phyloP scores from a whole-genome alignment of 1,140 invertebrate species.

The Heterodera schachtii region DNA sequence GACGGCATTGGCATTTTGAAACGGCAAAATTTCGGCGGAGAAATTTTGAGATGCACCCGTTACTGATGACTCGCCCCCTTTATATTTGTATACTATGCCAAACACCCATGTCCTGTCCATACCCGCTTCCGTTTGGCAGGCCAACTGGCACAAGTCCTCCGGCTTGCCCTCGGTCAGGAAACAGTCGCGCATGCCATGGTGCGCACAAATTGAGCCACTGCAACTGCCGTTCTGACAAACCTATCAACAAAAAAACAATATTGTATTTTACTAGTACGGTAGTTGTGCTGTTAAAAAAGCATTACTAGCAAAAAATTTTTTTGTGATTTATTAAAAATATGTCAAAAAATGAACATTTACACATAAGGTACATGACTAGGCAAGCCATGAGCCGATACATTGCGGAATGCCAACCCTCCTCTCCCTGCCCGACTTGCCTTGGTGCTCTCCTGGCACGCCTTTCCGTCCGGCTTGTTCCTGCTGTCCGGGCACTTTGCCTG shows the following conservation, averaged over 20 bases:
- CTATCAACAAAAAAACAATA: background rate
- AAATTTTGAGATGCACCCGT: background rate
- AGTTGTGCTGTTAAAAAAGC: too few species aligned
- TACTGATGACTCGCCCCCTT: too few species aligned
- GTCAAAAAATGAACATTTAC: too few species aligned
- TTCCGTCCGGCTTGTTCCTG: slow-evolving; percentile 77
- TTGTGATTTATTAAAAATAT: too few species aligned
- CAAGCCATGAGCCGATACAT: too few species aligned
- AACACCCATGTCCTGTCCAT: background rate
- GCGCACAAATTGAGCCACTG: slow-evolving; percentile 88
- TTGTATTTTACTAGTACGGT: too few species aligned
- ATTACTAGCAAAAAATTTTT: too few species aligned
- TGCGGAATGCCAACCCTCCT: too few species aligned
- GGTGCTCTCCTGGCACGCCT: slow-evolving; percentile 69
- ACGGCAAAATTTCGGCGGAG: too few species aligned
- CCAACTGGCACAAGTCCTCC: slow-evolving; percentile 89
- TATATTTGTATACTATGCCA: too few species aligned
- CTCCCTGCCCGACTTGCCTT: slow-evolving; percentile 64
- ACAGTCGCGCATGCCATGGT: slow-evolving; percentile 90
- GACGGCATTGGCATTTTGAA: slow-evolving; percentile 37
- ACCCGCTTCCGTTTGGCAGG: slow-evolving; percentile 83
- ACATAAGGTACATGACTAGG: too few species aligned
- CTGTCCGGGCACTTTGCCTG: slow-evolving; percentile 77
- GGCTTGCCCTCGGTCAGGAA: slow-evolving; percentile 90
- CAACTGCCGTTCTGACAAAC: slow-evolving; percentile 87